phyloP scores from a whole-genome alignment of 2,888 invertebrate species.

The Tenthredo notha region DNA sequence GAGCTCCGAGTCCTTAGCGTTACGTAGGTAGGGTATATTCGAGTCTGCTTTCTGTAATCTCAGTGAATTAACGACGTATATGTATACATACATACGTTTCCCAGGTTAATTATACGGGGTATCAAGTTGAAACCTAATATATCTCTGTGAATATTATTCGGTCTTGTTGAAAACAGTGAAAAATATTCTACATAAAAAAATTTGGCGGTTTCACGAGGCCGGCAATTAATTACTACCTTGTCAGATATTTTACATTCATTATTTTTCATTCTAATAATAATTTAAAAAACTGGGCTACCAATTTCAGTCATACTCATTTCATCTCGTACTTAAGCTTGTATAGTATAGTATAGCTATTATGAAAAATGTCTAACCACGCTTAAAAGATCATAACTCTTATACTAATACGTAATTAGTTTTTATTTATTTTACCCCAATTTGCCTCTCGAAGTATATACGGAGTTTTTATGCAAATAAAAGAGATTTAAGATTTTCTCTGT shows the following conservation, averaged over 20 bases:
- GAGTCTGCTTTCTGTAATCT: slow-evolving; percentile 39
- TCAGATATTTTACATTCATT: slow-evolving; percentile 28
- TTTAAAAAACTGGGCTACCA: background rate
- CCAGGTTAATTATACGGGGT: slow-evolving; percentile 29
- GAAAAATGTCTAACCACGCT: background rate
- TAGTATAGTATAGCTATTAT: background rate
- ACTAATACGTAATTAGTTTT: background rate
- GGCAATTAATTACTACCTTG: slow-evolving; percentile 20
- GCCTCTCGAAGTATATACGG: too few relatives aligned
- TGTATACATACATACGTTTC: background rate
- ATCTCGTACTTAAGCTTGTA: background rate
- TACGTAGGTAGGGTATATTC: background rate
- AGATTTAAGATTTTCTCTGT: background rate
- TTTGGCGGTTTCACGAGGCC: background rate
- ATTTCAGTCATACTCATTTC: background rate
- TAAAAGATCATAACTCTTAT: background rate
- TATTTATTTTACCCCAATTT: background rate
- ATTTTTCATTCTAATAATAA: background rate
- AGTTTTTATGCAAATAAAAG: background rate
- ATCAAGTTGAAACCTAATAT: slow-evolving; percentile 12
- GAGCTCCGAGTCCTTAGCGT: background rate
- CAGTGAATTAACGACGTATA: slow-evolving; percentile 37
- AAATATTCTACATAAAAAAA: background rate
- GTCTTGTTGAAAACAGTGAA: background rate
- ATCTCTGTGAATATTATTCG: background rate